phyloP scores from a whole-genome alignment of 64 coral and sea anemone species.

The Montipora foliosa region DNA sequence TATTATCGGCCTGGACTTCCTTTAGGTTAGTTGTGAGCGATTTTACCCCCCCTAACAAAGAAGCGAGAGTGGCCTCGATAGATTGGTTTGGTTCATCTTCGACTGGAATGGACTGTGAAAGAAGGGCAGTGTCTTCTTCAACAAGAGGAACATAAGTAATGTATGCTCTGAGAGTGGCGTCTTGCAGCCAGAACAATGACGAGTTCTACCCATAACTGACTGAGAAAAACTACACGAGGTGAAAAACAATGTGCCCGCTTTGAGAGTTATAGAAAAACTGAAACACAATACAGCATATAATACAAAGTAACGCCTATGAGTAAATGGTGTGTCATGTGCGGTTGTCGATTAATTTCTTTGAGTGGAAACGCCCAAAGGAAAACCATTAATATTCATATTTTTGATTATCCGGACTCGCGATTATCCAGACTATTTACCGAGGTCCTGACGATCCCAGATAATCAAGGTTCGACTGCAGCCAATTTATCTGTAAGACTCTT shows the following conservation, averaged over 20 bases:
- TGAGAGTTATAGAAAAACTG: neutral
- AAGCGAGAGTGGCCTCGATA: conserved; percentile 8
- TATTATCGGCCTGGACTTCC: neutral
- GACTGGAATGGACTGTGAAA: neutral
- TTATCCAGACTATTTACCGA: too few species aligned
- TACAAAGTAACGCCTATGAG: neutral
- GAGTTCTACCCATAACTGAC: conserved; percentile 30
- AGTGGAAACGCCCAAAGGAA: too few species aligned
- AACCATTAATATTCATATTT: too few species aligned
- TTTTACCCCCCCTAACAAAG: neutral
- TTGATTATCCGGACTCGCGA: too few species aligned
- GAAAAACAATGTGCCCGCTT: neutral
- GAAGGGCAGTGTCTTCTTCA: neutral
- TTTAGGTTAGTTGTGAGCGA: neutral
- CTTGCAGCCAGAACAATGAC: conserved; percentile 36
- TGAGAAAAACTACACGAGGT: neutral
- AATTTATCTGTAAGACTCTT: conserved; percentile 76
- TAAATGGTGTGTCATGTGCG: neutral
- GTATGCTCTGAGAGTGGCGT: conserved; percentile 10
- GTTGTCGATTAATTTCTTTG: too few species aligned
- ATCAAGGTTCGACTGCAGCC: neutral
- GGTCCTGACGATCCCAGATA: too few species aligned
- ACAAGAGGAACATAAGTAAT: neutral
- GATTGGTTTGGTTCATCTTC: neutral
- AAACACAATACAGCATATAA: neutral